Evolutionary conservation across 2,888 invertebrate species (phyloP).

Genomic region (Zaprionus obscuricornis): DNA sequence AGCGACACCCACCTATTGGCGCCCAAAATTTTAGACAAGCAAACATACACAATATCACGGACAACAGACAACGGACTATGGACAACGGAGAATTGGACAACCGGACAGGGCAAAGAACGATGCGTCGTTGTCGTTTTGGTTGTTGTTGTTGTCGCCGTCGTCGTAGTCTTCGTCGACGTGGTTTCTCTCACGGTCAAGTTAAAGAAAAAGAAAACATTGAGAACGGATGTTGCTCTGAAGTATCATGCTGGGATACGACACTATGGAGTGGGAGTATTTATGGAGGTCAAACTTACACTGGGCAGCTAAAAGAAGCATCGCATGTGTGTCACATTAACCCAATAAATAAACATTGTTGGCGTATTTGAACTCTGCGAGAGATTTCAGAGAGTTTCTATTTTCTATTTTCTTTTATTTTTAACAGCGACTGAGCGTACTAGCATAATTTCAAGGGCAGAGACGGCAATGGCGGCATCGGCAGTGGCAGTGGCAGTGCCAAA

Average conservation of each 20-base stretch:
- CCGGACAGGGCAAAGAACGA: conserved; percentile 8
- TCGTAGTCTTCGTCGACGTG: conserved; percentile 40
- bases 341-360: conserved; percentile 63
- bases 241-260: too few relatives aligned
- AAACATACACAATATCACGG: conserved; percentile 55
- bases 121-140: too few relatives aligned
- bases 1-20: conserved; percentile 80
- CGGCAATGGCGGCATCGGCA: conserved; percentile 5
- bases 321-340: conserved; percentile 74
- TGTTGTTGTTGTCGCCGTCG: too few relatives aligned
- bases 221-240: conserved; percentile 46
- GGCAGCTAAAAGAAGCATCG: not conserved
- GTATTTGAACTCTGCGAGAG: conserved; percentile 24
- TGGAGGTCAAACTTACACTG: conserved; percentile 53
- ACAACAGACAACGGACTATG: conserved; percentile 30
- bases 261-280: too few relatives aligned
- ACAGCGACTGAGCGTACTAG: conserved; percentile 40
- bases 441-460: conserved; percentile 67
- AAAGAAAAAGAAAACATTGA: conserved; percentile 75
- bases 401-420: conserved; percentile 46
- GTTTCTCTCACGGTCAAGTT: conserved; percentile 72
- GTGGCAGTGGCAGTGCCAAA: not conserved
- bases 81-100: conserved; percentile 20
- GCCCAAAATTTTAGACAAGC: conserved; percentile 66
- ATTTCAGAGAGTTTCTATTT: conserved; percentile 27